Evolutionary conservation across 1,140 invertebrate genomes (phyloP), one percentile per base, ranked within the genome.

Genomic region (Polypedilum vanderplanki): DNA sequence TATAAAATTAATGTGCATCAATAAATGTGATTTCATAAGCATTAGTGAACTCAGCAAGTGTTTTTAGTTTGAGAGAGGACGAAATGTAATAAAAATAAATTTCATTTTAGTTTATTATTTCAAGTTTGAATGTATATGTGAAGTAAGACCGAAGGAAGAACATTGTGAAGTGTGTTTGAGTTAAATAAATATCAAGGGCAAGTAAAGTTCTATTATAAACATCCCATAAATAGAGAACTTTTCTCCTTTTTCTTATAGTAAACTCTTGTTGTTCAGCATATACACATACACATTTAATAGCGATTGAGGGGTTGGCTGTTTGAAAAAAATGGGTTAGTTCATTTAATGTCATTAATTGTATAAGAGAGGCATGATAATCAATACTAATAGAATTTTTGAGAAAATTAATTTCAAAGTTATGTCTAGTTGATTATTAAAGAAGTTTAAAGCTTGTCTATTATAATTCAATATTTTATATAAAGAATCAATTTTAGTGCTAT

Each of bases 31-130:
- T 57, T 46, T 46, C 41, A 57, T 57, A 57, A 57, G 46, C 46
- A 4, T 15, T 57, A 57, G 10, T n/a, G 12, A 57, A 3, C 46
- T 57, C 46, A 57, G 46, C 46, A 57, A 57, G 46, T 57, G 46
- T 57, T 57, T 57, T 12, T 12, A 57, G 46, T 12, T n/a, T 15
- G 46, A n/a, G n/a, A 57, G 46, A 57, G n/a, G 12, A 57, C 12
- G 46, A 57, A 46, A 57, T 12, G 46, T 57, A 57, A 57, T 57
- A 57, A 57, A 57, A 57, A 57, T 57, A 57, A 57, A 57, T 57
- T 57, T 57, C 46, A 12, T n/a, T 57, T 57, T 57, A 12, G 46
- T 57, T 57, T 57, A 57, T 57, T 57, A 57, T 57, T 57, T 33
- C 24, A 33, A 33, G 24, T 5, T 5, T 33, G n/a, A n/a, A n/a